Base-by-base conservation (phyloP, 2,797 vertebrate genomes). In the Agapornis canus region DNA sequence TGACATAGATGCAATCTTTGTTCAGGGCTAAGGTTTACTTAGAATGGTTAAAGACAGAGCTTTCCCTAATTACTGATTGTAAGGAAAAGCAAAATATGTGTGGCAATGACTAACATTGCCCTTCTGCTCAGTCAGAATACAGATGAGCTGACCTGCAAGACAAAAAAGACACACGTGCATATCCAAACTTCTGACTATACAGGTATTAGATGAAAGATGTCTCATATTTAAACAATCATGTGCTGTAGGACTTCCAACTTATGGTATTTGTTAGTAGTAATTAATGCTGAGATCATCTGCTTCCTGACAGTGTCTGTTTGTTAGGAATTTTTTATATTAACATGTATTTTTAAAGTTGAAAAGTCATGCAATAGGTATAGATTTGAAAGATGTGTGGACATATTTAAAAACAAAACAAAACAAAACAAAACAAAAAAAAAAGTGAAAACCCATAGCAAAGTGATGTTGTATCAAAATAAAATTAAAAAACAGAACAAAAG, bases 271-370 rank as follows among this genome's bases (percentile, higher is more conserved):
- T 32, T 32, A 56, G 54, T 32, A 57, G 32, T 21, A 85, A 65
- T 92, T 93, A 85, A 89, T 91, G 75, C 12, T 22, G 27, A 39
- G 13, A 80, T 95, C 57, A 80, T 65, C 82, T 85, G 49, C n/a
- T 91, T 94, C 76, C 78, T 96, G 78, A 80, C 42, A 89, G n/a
- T 71, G 39, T 79, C 71, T 68, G 86, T 75, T 94, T 95, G 68
- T 91, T 83, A 91, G 59, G 49, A 80, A 54, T 77, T 80, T 73
- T 72, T 91, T 7, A 11, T 91, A 70, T 82, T 93, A 81, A 78
- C 25, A 59, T 42, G 19, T 64, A 90, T 76, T 89, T 82, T 75
- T 92, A 80, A 71, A 22, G n/a, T 65, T 93, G 47, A 83, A 83
- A 95, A 61, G 48, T 79, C 84, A 89, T 82, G 17, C 16, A 52